Conservation (phyloP, 2,113 vertebrate genomes). For the Cinclus cinclus region DNA sequence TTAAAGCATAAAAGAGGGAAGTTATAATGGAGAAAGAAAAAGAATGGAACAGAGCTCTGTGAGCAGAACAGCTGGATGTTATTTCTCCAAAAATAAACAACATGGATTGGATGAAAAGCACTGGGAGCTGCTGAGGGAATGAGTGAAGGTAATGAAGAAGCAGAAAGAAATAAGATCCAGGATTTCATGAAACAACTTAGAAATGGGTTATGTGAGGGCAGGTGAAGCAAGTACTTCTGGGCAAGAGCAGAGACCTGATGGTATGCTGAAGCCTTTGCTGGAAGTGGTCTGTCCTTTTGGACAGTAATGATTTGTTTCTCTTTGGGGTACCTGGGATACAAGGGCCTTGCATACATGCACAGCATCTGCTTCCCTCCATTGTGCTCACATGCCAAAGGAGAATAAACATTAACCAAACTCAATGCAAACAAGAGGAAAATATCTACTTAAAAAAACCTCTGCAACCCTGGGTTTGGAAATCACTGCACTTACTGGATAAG, state of each 20-base stretch:
- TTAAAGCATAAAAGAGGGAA: neutral
- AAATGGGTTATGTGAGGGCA: neutral
- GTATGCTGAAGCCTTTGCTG: neutral
- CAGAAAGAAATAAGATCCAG: neutral
- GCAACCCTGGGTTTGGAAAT: neutral
- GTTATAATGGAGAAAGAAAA: neutral
- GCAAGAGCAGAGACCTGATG: neutral
- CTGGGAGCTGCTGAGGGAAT: neutral
- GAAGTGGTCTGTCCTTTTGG: neutral
- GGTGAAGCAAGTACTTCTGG: neutral
- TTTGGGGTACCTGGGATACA: neutral
- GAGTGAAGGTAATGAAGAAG: neutral
- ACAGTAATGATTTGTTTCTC: neutral
- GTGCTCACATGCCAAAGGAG: neutral
- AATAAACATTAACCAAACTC: neutral
- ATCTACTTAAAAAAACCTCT: neutral
- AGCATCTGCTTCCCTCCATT: neutral
- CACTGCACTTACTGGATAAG: neutral
- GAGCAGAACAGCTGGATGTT: neutral
- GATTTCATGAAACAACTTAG: neutral
- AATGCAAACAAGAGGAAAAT: neutral
- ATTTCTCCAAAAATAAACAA: conserved; percentile 5
- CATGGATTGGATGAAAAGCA: neutral
- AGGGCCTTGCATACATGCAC: neutral
- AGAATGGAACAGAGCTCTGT: neutral